Evolutionary conservation across 2,888 invertebrate species (phyloP).

Genomic region (Stictocephala bisonia): DNA sequence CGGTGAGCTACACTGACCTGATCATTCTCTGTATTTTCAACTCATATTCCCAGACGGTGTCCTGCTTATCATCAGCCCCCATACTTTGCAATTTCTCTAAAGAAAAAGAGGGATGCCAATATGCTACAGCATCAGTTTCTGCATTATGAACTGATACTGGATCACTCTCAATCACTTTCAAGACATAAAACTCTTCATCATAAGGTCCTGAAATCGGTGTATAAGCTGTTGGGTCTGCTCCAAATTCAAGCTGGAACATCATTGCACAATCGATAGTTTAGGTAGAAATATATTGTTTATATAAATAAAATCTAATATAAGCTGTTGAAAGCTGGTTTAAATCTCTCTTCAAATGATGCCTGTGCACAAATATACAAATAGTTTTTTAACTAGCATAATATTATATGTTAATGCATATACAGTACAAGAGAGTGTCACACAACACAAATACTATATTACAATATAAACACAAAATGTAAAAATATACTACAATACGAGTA

Average conservation of each 20-base stretch:
- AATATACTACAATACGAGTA: no score
- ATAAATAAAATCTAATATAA: neutral
- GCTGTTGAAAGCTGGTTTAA: no score
- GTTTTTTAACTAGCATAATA: no score
- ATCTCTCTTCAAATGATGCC: no score
- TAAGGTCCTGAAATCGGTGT: neutral
- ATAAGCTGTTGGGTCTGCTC: constrained; percentile 11
- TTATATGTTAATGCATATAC: no score
- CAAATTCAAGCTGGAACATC: neutral
- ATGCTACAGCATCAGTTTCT: neutral
- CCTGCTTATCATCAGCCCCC: neutral
- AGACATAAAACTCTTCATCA: constrained; percentile 23
- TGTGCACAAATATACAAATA: no score
- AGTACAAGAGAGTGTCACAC: no score
- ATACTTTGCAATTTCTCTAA: no score
- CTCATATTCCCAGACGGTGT: neutral
- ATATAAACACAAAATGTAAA: no score
- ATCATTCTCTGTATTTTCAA: constrained; percentile 14
- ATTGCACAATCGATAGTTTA: neutral
- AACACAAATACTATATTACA: no score
- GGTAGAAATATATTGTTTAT: neutral
- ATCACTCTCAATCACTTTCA: neutral
- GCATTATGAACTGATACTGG: neutral
- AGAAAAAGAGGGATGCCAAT: neutral
- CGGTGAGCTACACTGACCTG: neutral